Evolutionary conservation across 2,888 invertebrate genomes (phyloP), one percentile per base, ranked within the genome.

Genomic region (Andrena chrysosceles): DNA sequence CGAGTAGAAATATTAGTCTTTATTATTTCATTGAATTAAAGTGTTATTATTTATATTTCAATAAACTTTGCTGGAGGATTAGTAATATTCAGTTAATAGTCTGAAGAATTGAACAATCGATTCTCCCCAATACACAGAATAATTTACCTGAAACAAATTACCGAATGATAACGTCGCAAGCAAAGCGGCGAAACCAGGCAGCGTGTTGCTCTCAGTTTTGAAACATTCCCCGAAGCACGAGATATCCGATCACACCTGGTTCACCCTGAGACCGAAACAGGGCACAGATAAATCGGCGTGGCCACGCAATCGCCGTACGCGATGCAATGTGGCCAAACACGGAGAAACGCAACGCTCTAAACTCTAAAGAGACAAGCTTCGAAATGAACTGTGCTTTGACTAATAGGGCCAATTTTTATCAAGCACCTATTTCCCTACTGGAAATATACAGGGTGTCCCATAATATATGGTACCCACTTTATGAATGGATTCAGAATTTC

Each of bases 161-260:
- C 16, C n/a, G 42, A 33, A 64, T 33, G 54, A 23, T 54, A 54
- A 54, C 54, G 54, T 23, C n/a, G 54, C 8, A 2, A 20, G 54
- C 23, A 54, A 54, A 54, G 54, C 23, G 20, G 54, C 42, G 68
- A 74, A 68, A 56, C 16, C 67, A 75, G 42, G 33, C 73, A n/a
- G 62, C 13, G 60, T 26, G 42, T 62, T 67, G 77, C 59, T 74
- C 67, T 73, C 62, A 62, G 49, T 77, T 77, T 77, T 77, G 73
- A 73, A 77, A 74, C 62, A 42, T 67, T 73, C 73, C 16, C 60
- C n/a, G 31, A 49, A 49, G 20, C 49, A 10, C 66, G 20, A 48
- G 77, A 73, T 42, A 77, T 54, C 73, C 49, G 77, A 77, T 73
- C 77, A n/a, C 73, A 62, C 52, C 77, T 49, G 67, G 77, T 73